A percentile compares a stretch with the other conserved stretches of the same genome.
phyloP scores from a whole-genome alignment of 2,888 invertebrate species.

The Aquatica leii region DNA sequence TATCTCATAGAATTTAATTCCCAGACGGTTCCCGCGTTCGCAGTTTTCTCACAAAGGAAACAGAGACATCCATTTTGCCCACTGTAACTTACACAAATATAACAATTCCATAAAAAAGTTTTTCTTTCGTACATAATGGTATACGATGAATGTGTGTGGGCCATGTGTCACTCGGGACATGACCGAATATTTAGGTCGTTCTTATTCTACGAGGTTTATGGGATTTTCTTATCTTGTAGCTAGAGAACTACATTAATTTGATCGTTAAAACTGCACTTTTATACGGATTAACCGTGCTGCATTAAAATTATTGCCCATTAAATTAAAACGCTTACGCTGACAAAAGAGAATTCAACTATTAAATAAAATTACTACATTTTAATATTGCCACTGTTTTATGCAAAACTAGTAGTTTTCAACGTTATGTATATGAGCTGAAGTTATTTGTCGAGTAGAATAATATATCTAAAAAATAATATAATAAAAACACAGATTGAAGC shows the following conservation, averaged over 20 bases:
- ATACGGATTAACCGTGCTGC: slow-evolving; percentile 38
- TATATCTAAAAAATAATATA: too few species aligned
- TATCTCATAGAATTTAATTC: slow-evolving; percentile 39
- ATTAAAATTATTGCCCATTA: slow-evolving; percentile 42
- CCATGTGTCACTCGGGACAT: slow-evolving; percentile 38
- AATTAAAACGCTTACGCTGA: slow-evolving; percentile 37
- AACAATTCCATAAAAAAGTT: slow-evolving; percentile 37
- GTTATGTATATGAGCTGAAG: too few species aligned
- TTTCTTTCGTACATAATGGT: slow-evolving; percentile 36
- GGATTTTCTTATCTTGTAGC: slow-evolving; percentile 35
- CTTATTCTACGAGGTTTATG: slow-evolving; percentile 24
- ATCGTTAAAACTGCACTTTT: slow-evolving; percentile 42
- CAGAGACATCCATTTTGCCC: slow-evolving; percentile 38
- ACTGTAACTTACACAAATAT: slow-evolving; percentile 38
- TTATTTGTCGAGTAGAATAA: too few species aligned
- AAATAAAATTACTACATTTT: slow-evolving; percentile 27
- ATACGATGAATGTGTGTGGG: slow-evolving; percentile 33
- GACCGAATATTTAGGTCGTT: slow-evolving; percentile 37
- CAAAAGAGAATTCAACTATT: slow-evolving; percentile 24
- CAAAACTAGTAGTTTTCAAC: too few species aligned
- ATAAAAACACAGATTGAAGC: too few species aligned
- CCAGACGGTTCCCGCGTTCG: slow-evolving; percentile 34
- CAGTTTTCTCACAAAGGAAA: slow-evolving; percentile 32
- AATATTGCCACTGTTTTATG: slow-evolving; percentile 1
- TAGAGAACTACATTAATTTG: slow-evolving; percentile 33